phyloP scores from a whole-genome alignment of 2,888 invertebrate genomes.

The Imbricaverruca yamaguchii region DNA sequence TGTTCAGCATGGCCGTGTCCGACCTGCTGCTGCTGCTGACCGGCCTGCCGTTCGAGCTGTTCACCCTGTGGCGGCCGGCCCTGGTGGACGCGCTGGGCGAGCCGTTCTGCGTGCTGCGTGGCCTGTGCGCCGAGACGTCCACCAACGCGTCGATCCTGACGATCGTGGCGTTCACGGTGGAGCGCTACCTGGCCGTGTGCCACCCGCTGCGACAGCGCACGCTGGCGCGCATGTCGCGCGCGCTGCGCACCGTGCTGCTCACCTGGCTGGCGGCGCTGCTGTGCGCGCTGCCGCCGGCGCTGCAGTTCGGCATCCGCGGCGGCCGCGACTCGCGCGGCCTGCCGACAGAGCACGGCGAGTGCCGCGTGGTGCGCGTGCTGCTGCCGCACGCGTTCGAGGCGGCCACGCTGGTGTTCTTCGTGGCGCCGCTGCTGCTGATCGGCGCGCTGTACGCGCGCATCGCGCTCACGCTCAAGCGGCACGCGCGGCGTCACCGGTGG shows the following conservation, averaged over 20 bases:
- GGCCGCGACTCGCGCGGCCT: constrained; percentile 41
- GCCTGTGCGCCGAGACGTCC: constrained; percentile 72
- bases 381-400: constrained; percentile 65
- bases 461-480: constrained; percentile 29
- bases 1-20: constrained; percentile 71
- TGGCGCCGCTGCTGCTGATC: constrained; percentile 78
- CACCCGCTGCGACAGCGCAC: constrained; percentile 76
- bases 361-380: constrained; percentile 53
- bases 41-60: constrained; percentile 71
- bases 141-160: constrained; percentile 62
- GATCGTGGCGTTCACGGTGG: constrained; percentile 80
- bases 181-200: constrained; percentile 78
- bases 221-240: constrained; percentile 73
- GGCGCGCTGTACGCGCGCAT: constrained; percentile 57
- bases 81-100: constrained; percentile 52
- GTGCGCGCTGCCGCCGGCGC: constrained; percentile 67
- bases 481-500: constrained; percentile 25
- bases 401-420: constrained; percentile 70
- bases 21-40: constrained; percentile 68
- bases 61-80: constrained; percentile 38
- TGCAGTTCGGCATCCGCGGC: constrained; percentile 63
- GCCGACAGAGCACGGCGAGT: constrained; percentile 42
- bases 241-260: constrained; percentile 65
- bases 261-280: constrained; percentile 66
- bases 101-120: constrained; percentile 64